A percentile compares a stretch with the other conserved stretches of the same genome.
These are phyloP conservation scores for Apis cerana DNA, from an alignment of 1,140 invertebrate genomes.

Conservation along the genomic window DNA sequence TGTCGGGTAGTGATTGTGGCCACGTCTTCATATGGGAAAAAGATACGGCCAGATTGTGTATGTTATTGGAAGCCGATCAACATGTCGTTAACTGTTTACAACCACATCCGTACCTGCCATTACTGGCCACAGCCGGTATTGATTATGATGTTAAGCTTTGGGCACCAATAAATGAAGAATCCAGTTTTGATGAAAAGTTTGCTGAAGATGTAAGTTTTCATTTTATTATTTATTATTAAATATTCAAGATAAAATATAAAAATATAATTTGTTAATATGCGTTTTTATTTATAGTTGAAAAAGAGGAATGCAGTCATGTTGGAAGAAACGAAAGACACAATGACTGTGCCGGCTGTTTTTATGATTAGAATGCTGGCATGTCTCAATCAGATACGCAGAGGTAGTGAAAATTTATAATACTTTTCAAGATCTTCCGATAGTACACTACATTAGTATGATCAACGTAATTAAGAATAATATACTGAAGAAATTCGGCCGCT, in stretches of 20 bases:
- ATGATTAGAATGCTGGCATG: slow-evolving; percentile 93
- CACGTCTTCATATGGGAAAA: slow-evolving; percentile 89
- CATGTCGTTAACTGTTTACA: slow-evolving; percentile 94
- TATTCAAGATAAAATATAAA: neutral
- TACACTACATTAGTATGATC: slow-evolving; percentile 44
- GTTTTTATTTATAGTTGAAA: slow-evolving; percentile 85
- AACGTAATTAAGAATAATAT: slow-evolving; percentile 43
- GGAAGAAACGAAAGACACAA: slow-evolving; percentile 93
- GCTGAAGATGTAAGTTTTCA: slow-evolving; percentile 85
- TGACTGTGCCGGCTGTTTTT: slow-evolving; percentile 93
- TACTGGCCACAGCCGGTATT: slow-evolving; percentile 93
- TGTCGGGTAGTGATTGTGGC: slow-evolving; percentile 94
- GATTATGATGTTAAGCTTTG: slow-evolving; percentile 95
- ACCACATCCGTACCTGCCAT: slow-evolving; percentile 91
- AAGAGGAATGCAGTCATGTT: slow-evolving; percentile 92
- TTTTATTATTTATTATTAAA: neutral
- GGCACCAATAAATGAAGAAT: slow-evolving; percentile 85
- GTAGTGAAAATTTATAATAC: slow-evolving; percentile 75
- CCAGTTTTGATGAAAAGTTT: slow-evolving; percentile 85
- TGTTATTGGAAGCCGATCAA: slow-evolving; percentile 91
- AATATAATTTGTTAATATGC: neutral
- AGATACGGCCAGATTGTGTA: slow-evolving; percentile 85
- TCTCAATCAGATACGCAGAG: slow-evolving; percentile 87
- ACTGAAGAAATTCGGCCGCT: slow-evolving; percentile 33
- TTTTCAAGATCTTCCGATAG: slow-evolving; percentile 39